These are phyloP conservation scores for Cyanocitta stelleri DNA, from an alignment of 2,113 vertebrate genomes.

Conservation along the genomic window DNA sequence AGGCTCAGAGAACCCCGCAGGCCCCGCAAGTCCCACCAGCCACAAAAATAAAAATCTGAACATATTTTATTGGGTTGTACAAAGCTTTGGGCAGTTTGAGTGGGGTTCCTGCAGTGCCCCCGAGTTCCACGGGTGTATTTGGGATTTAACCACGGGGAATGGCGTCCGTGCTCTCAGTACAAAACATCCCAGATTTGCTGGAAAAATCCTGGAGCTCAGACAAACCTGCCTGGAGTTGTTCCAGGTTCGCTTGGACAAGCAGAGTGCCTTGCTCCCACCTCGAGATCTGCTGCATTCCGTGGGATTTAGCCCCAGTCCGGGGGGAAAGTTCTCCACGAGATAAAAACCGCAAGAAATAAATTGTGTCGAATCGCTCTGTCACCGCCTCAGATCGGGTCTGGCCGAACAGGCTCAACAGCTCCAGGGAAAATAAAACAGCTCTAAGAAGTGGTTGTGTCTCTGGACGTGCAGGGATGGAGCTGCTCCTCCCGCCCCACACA, in stretches of 20 bases:
- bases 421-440: neutral
- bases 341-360: neutral
- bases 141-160: neutral
- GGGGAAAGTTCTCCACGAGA: neutral
- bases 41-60: neutral
- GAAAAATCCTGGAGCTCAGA: neutral
- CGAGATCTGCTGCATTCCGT: neutral
- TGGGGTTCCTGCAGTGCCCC: too few species aligned
- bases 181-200: neutral
- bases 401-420: neutral
- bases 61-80: neutral
- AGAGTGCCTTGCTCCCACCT: neutral
- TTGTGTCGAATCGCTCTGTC: neutral
- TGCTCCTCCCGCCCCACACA: neutral
- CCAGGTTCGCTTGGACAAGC: neutral
- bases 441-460: neutral
- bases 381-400: fast-evolving
- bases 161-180: fast-evolving
- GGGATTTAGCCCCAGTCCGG: neutral
- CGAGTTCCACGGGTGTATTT: neutral
- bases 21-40: neutral
- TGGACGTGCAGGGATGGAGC: neutral
- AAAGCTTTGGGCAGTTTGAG: neutral
- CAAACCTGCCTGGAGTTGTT: neutral
- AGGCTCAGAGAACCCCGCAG: neutral